A percentile compares a stretch with the other conserved stretches of the same genome.
phyloP scores from a whole-genome alignment of 2,113 vertebrate genomes.

The Blennius ocellaris region DNA sequence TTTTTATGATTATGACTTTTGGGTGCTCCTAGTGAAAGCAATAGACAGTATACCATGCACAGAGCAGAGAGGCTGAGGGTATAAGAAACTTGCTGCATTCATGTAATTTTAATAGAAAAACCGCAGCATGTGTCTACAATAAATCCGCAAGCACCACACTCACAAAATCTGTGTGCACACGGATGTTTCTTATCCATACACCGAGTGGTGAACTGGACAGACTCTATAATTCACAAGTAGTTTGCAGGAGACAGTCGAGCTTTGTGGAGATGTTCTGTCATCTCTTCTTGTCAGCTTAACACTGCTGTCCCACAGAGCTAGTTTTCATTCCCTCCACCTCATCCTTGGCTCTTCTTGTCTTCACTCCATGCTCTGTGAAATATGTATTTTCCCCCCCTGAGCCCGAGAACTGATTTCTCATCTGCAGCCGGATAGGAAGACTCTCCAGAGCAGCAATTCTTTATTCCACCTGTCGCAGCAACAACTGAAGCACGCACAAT shows the following conservation, averaged over 20 bases:
- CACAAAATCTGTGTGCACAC: constrained; percentile 12
- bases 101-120: constrained; percentile 28
- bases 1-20: constrained; percentile 25
- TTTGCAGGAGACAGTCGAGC: constrained; percentile 60
- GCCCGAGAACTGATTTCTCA: constrained; percentile 63
- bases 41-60: neutral
- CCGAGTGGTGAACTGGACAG: constrained; percentile 21
- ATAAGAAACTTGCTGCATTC: neutral
- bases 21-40: neutral
- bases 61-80: neutral
- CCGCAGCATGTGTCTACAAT: constrained; percentile 2
- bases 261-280: constrained; percentile 74
- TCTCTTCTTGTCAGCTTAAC: constrained; percentile 76
- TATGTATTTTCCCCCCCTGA: constrained; percentile 67
- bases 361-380: constrained; percentile 67
- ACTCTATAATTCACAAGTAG: constrained; percentile 71
- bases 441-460: constrained; percentile 55
- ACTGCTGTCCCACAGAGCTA: constrained; percentile 54
- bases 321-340: constrained; percentile 68
- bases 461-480: constrained; percentile 62
- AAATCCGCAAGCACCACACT: constrained; percentile 21
- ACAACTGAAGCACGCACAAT: constrained; percentile 45
- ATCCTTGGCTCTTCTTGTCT: constrained; percentile 49
- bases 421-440: constrained; percentile 53
- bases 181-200: constrained; percentile 38